Percentiles rank a stretch among this genome's conserved stretches.
These are phyloP conservation scores for Nesoenas mayeri DNA, from an alignment of 2,113 vertebrate species.

Conservation along the genomic window DNA sequence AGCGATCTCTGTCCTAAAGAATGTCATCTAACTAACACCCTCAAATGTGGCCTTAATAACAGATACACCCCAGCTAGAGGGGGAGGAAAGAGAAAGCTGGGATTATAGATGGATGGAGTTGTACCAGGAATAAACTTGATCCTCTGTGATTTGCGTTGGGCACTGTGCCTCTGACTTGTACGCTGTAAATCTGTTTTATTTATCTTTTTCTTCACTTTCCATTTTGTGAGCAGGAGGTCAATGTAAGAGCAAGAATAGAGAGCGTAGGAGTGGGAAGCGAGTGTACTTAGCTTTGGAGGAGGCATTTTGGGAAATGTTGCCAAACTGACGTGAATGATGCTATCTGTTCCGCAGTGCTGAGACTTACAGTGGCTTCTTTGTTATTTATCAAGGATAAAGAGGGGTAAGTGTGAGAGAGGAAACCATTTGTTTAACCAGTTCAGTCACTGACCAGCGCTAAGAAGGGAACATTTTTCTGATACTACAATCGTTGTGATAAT, in stretches of 20 bases:
- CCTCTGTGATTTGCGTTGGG: conserved; percentile 58
- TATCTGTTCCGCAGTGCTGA: conserved; percentile 33
- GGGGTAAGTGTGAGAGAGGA: not conserved
- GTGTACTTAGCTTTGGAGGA: conserved; percentile 48
- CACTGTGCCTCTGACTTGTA: conserved; percentile 45
- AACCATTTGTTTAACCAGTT: conserved; percentile 31
- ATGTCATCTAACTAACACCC: not conserved
- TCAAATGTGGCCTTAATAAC: not conserved
- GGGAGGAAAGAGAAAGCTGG: not conserved
- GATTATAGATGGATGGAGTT: not conserved
- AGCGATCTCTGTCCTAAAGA: not conserved
- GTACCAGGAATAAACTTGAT: conserved; percentile 39
- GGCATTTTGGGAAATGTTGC: conserved; percentile 55
- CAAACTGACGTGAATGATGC: conserved; percentile 49
- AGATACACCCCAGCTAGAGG: not conserved
- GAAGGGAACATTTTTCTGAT: not conserved
- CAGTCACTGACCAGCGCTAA: not conserved
- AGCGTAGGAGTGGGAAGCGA: conserved; percentile 64
- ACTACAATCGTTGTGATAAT: not conserved
- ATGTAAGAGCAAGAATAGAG: conserved; percentile 48
- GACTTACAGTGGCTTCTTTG: conserved; percentile 38
- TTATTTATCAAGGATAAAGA: conserved; percentile 32
- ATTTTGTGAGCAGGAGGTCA: conserved; percentile 67
- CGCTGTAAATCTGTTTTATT: conserved; percentile 58
- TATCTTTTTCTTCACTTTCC: conserved; percentile 62